Percentiles rank a stretch among this genome's conserved stretches.
Evolutionary conservation across 2,797 vertebrate species (phyloP).

Genomic region (Strix occidentalis): DNA sequence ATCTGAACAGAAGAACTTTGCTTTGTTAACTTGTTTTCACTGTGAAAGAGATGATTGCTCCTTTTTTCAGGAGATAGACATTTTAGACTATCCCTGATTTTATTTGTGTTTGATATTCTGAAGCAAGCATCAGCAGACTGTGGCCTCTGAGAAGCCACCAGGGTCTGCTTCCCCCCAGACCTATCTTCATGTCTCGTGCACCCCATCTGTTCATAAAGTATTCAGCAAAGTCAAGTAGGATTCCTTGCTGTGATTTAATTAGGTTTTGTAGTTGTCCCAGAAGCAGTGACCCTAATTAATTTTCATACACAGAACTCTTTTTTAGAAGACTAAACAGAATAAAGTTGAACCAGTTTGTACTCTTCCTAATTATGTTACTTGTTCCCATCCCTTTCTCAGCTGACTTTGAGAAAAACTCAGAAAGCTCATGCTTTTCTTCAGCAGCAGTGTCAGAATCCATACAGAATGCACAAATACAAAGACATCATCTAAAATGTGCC

Average conservation of each 20-base stretch:
- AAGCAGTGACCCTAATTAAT: neutral
- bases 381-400: neutral
- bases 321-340: neutral
- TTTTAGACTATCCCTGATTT: neutral
- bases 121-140: neutral
- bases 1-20: neutral
- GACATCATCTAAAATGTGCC: neutral
- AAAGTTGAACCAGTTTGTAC: neutral
- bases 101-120: neutral
- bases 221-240: neutral
- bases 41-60: neutral
- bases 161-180: neutral
- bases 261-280: neutral
- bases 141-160: neutral
- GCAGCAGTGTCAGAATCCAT: neutral
- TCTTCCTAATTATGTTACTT: neutral
- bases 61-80: neutral
- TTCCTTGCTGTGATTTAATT: conserved; percentile 13
- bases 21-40: neutral
- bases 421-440: neutral
- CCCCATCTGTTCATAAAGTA: neutral
- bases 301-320: neutral
- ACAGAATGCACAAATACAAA: neutral
- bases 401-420: neutral
- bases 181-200: neutral